Evolutionary conservation across 2,888 invertebrate genomes (phyloP), one percentile per base, ranked within the genome.

Genomic region (Tortrix viridana): DNA sequence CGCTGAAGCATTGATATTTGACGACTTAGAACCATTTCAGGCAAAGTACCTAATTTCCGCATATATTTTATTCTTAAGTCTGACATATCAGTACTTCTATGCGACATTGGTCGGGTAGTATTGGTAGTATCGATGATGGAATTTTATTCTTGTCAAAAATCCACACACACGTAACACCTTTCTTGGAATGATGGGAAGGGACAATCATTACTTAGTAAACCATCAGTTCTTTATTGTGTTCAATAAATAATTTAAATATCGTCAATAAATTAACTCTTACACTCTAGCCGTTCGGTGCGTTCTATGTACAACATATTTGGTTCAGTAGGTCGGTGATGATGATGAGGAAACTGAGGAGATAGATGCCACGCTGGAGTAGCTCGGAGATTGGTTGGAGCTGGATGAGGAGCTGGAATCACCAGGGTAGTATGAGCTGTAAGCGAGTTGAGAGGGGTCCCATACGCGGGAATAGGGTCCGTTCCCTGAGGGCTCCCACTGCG

Each of bases 401-500:
- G 93, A 92, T 7, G 93, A 92, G 0, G 93, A 90, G 65, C 86
- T 88, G 0, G 94, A 92, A 67, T 94, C 93, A 78, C 94, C 94
- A 68, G 95, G 95, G 77, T 95, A 95, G 85, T 95, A 95, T 1
- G 95, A 95, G 74, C 94, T 95, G 81, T 95, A 95, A 23, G 95
- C 95, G 69, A 95, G 83, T 73, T 94, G 95, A 55, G 95, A 94
- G 5, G 93, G 93, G 73, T 95, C 95, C 96, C 96, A 97, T 1
- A 96, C 94, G 70, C 97, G 93, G 50, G 96, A 94, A 84, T 97
- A 97, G 1, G 96, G 96, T 7, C 96, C 96, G 54, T 95, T 94
- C 76, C 93, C 95, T 69, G 93, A 88, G 3, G 95, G 94, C 77
- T 95, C 95, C 95, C 95, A 96, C 70, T 94, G 94, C 6, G 94